phyloP scores from a whole-genome alignment of 2,113 vertebrate genomes.

The Ochotona curzoniae region DNA sequence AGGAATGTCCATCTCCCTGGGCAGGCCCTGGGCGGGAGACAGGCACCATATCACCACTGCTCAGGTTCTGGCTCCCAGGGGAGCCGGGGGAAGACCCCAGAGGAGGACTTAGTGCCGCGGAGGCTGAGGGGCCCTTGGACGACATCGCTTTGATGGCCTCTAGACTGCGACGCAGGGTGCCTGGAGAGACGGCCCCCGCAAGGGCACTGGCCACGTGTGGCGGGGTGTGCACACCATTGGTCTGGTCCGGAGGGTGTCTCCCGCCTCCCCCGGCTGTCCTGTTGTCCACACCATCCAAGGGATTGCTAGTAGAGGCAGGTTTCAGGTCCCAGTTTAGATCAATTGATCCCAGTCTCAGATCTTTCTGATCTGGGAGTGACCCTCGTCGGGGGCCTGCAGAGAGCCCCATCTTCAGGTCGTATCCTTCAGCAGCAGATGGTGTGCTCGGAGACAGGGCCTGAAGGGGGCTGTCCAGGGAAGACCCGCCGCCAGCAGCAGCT shows the following conservation, averaged over 20 bases:
- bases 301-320: conserved; percentile 73
- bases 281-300: conserved; percentile 76
- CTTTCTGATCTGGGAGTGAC: conserved; percentile 87
- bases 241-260: conserved; percentile 88
- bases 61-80: conserved; percentile 84
- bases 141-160: conserved; percentile 94
- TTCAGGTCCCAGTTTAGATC: conserved; percentile 93
- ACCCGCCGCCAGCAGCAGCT: conserved; percentile 24
- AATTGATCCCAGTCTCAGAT: conserved; percentile 84
- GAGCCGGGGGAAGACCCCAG: conserved; percentile 85
- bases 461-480: conserved; percentile 90
- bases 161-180: conserved; percentile 92
- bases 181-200: conserved; percentile 92
- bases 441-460: conserved; percentile 91
- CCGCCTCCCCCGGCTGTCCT: conserved; percentile 75
- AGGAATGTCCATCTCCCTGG: conserved; percentile 91
- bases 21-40: conserved; percentile 74
- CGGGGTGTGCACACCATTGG: conserved; percentile 93
- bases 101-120: conserved; percentile 83
- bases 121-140: conserved; percentile 83
- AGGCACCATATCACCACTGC: conserved; percentile 85
- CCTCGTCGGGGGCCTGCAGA: conserved; percentile 80
- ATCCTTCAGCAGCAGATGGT: conserved; percentile 84
- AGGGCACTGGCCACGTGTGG: conserved; percentile 88
- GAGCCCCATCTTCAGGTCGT: conserved; percentile 82